Conservation (phyloP, 2,113 vertebrate species). For the Crotalus horridus region DNA sequence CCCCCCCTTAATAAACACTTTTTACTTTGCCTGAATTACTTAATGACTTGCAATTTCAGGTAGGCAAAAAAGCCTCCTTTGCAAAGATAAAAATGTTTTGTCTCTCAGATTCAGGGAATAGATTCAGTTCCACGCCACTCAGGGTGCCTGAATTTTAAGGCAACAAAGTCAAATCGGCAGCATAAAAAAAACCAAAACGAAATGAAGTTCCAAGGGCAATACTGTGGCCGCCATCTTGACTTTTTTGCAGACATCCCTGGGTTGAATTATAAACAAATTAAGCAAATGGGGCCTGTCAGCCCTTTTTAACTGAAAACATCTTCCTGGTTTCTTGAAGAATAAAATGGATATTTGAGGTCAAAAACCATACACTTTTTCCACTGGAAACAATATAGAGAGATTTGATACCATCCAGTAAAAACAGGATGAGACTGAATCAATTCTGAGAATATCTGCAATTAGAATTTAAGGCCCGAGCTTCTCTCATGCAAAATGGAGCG, state of each 20-base stretch:
- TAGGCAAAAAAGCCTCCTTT: background rate
- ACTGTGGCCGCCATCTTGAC: background rate
- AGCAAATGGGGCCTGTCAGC: background rate
- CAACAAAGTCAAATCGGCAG: background rate
- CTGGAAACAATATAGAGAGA: background rate
- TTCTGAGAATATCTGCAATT: background rate
- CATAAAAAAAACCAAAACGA: background rate
- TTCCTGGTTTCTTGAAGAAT: background rate
- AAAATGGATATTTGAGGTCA: background rate
- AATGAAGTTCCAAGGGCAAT: background rate
- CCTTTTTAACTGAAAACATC: background rate
- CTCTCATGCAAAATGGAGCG: background rate
- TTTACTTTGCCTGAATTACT: background rate
- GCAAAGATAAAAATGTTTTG: background rate
- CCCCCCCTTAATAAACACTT: background rate
- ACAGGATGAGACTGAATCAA: background rate
- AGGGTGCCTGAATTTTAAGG: background rate
- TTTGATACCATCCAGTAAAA: background rate
- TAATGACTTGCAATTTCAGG: background rate
- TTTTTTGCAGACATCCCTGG: background rate
- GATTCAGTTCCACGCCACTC: background rate
- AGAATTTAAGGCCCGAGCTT: background rate
- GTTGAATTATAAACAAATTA: background rate
- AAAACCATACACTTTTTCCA: background rate
- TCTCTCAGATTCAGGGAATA: background rate